phyloP scores from a whole-genome alignment of 2,113 vertebrate species.

The Cromileptes altivelis region DNA sequence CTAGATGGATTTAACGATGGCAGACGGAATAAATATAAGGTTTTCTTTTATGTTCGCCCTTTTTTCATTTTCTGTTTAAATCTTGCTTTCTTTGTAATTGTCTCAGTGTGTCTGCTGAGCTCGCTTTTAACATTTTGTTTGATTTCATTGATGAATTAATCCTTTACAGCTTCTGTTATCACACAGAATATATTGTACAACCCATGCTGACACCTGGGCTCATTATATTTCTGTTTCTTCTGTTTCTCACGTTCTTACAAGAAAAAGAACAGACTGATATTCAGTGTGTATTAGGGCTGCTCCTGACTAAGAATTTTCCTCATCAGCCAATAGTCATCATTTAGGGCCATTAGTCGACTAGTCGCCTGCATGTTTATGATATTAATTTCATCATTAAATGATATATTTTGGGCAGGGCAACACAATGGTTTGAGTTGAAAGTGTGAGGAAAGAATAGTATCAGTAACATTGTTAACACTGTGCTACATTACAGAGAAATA shows the following conservation, averaged over 20 bases:
- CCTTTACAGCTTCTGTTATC: conserved; percentile 6
- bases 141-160: conserved; percentile 33
- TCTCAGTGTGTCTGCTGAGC: conserved; percentile 20
- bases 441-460: too few species aligned
- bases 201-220: not conserved
- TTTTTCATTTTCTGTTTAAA: conserved; percentile 19
- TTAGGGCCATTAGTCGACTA: too few species aligned
- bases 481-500: too few species aligned
- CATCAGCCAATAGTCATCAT: too few species aligned
- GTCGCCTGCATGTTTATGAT: too few species aligned
- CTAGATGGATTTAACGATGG: conserved; percentile 44
- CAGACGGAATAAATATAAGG: conserved; percentile 48
- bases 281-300: not conserved
- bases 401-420: too few species aligned
- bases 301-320: too few species aligned
- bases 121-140: conserved; percentile 28
- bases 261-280: not conserved
- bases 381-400: too few species aligned
- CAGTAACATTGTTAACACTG: too few species aligned
- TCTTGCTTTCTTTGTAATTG: conserved; percentile 21
- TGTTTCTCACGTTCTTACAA: conserved; percentile 15
- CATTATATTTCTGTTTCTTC: conserved; percentile 26
- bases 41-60: conserved; percentile 45
- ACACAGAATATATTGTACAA: conserved; percentile 20
- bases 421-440: too few species aligned